phyloP scores from a whole-genome alignment of 2,797 vertebrate genomes.

The Heteromormyrus szaboi region DNA sequence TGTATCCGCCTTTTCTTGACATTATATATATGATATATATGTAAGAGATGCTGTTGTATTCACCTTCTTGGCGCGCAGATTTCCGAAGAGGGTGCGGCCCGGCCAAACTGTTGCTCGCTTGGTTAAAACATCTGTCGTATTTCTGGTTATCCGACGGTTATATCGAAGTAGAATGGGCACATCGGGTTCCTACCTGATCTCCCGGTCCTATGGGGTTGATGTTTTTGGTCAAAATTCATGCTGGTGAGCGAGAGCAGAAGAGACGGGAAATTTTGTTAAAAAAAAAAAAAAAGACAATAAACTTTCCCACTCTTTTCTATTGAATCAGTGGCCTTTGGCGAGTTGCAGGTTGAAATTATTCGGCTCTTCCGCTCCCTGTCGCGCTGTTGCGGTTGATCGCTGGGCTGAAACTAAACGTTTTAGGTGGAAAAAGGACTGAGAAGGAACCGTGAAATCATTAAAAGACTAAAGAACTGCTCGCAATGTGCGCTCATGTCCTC shows the following conservation, averaged over 20 bases:
- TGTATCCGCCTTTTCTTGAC: neutral
- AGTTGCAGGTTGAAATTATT: conserved; percentile 89
- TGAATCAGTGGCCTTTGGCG: conserved; percentile 60
- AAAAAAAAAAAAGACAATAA: conserved; percentile 45
- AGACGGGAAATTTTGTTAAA: conserved; percentile 45
- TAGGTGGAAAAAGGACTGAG: conserved; percentile 91
- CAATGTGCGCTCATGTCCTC: conserved; percentile 93
- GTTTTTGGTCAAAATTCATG: conserved; percentile 87
- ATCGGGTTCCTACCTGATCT: conserved; percentile 80
- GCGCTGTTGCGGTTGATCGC: conserved; percentile 93
- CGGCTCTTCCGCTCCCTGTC: conserved; percentile 94
- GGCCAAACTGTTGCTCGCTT: conserved; percentile 4
- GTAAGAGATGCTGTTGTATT: neutral
- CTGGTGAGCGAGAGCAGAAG: conserved; percentile 53
- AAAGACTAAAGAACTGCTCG: conserved; percentile 86
- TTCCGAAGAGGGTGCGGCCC: neutral
- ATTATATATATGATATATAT: neutral
- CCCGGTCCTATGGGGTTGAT: conserved; percentile 70
- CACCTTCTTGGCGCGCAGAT: neutral
- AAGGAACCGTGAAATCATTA: conserved; percentile 98
- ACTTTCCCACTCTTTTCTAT: conserved; percentile 23
- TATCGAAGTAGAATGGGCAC: neutral
- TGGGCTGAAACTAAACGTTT: conserved; percentile 99
- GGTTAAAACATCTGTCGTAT: neutral
- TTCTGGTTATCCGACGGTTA: neutral